Evolutionary conservation across 2,888 invertebrate genomes (phyloP), one percentile per base, ranked within the genome.

Genomic region (Yponomeuta evonymella): DNA sequence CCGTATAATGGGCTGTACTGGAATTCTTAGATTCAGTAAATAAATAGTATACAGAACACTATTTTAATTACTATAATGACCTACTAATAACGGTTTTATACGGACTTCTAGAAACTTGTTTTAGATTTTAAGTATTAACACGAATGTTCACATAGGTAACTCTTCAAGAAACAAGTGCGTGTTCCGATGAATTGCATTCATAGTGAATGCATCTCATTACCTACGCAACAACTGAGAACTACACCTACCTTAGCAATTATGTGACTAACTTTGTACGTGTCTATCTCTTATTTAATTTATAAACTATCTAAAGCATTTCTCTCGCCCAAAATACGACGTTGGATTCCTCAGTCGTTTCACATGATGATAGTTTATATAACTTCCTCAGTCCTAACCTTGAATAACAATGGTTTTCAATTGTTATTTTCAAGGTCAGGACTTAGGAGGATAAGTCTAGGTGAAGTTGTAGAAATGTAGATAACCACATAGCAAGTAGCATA

Each of bases 391-490:
- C 23, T 23, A 23, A 23, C 23, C 23, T 23, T 23, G 23, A 23
- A 23, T 23, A 23, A 23, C 23, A 23, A 23, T 23, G 23, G 23
- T 23, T 23, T 23, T 23, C 23, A 23, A 23, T 23, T 23, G n/a
- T 29, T 48, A 65, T 23, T 23, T 23, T 23, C 23, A 23, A 23
- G 23, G 23, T 23, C 23, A 23, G 23, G 23, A 23, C 23, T 23
- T 23, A 23, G 23, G 23, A 23, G 23, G 9, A 15, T 36, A 65
- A 43, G 30, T n/a, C 3, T 71, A 30, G 58, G 64, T 63, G 12
- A 68, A 48, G 33, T 67, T 89, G 89, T 90, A 91, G 90, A 89
- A 89, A 88, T 91, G 90, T 90, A 91, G 90, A 90, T 89, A 88
- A 85, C 82, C 83, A 84, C 79, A 80, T 88, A 89, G 86, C 75